Evolutionary conservation across 2,113 vertebrate genomes (phyloP), one percentile per base, ranked within the genome.

Genomic region (Motacilla tschutschensis): DNA sequence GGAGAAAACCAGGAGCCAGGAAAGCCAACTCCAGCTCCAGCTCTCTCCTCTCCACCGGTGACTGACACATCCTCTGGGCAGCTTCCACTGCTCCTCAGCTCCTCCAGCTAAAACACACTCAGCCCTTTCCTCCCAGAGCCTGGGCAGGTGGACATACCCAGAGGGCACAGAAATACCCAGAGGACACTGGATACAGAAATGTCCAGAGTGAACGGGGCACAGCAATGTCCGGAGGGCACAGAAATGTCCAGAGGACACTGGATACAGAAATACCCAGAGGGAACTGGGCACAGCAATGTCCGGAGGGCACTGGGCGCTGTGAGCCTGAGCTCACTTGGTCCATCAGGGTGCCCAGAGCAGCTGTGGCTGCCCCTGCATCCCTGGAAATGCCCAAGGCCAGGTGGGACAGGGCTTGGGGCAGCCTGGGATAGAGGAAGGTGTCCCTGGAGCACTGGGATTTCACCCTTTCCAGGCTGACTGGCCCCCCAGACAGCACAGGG

Each of bases 1-100:
- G 36, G 36, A 1, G 20, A 63, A 43, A n/a, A 53, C 31, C 33
- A 33, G 33, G 33, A 33, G 33, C 33, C 33, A 33, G 33, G 33
- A 29, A 4, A 1, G 40, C 58, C 1, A 1, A 13, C n/a, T 50
- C 59, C 62, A 65, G 1, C 10, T 28, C 20, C 12, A 18, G 47
- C 22, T 5, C 0, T 15, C 19, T 33, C 33, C 54, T 41, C 58
- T 31, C 46, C 12, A 0, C 6, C 36, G 54, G 7, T 11, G n/a
- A 14, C 47, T 50, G 31, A 10, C 10, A 43, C 35, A 35, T 65
- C 31, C 3, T 0, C 10, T 2, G 20, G 65, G 46, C 33, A 50
- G 3, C 26, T 36, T n/a, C 59, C 50, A 28, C 36, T 6, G 12
- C 22, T 1, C 4, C 24, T 51, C 48, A 51, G 48, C 48, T 18